Percentiles rank a stretch among this genome's conserved stretches.
These are phyloP conservation scores for Conchocele bisecta DNA, from an alignment of 2,888 invertebrate genomes.

Conservation along the genomic window DNA sequence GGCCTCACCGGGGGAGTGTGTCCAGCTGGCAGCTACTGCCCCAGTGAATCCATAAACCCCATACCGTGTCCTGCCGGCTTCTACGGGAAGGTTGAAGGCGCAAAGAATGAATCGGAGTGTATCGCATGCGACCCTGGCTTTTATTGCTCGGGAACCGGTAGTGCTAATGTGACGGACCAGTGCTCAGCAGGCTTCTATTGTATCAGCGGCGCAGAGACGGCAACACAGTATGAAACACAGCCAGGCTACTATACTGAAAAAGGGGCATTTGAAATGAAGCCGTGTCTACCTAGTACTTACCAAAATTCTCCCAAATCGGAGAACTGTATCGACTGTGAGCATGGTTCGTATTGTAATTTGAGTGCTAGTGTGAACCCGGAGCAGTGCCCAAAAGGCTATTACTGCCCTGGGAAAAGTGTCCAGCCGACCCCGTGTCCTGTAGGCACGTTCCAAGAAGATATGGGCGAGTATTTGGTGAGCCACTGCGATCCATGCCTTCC, in stretches of 20 bases:
- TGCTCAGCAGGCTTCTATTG: conserved; percentile 81
- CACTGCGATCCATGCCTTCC: conserved; percentile 76
- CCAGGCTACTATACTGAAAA: conserved; percentile 76
- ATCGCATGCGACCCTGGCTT: conserved; percentile 80
- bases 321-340: conserved; percentile 75
- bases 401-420: conserved; percentile 77
- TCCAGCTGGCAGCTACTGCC: conserved; percentile 80
- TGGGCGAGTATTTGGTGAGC: conserved; percentile 65
- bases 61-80: conserved; percentile 76
- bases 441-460: conserved; percentile 74
- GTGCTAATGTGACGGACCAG: conserved; percentile 70
- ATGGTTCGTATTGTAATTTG: conserved; percentile 80
- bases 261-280: conserved; percentile 79
- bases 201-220: conserved; percentile 76
- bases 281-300: conserved; percentile 77
- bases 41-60: conserved; percentile 75
- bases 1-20: conserved; percentile 80
- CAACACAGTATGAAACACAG: conserved; percentile 75
- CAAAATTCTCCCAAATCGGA: conserved; percentile 71
- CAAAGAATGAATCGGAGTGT: conserved; percentile 78
- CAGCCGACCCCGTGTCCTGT: conserved; percentile 78
- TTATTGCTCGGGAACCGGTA: conserved; percentile 79
- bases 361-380: conserved; percentile 70
- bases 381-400: conserved; percentile 77
- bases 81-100: conserved; percentile 78